Evolutionary conservation across 1,140 invertebrate species (phyloP), one percentile per base, ranked within the genome.

Genomic region (Samia ricini): DNA sequence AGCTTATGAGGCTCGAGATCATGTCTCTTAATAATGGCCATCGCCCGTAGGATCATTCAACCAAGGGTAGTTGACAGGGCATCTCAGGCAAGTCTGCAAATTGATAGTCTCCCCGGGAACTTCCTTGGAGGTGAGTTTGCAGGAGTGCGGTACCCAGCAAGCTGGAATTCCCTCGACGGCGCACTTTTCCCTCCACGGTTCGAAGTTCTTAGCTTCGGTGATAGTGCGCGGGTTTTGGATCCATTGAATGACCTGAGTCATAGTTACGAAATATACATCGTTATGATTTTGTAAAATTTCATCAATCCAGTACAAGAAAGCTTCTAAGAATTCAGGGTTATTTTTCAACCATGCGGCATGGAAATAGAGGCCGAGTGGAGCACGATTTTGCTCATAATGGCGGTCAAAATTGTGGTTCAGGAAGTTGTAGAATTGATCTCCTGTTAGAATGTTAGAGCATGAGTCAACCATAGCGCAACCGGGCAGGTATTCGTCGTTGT

Each of bases 391-490:
- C 71, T 97, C 94, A 90, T 98, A 99, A 89, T 99, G 98, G 36
- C 98, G 93, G 76, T 98, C 95, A 84, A 99, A 98, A 80, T 99
- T 99, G 91, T 98, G 97, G 75, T 97, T 97, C 4, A 99, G 92
- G 93, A 98, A 98, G 86, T 97, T 97, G 92, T 97, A 98, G 91
- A 98, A 98, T 81, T 98, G 97, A 76, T 98, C 97, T 19, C 97
- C 97, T 24, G 95, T 96, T 10, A 98, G 92, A 73, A 98, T 97
- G 87, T 98, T 98, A 61, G 96, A 97, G 91, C 98, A 99, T 21
- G 96, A 98, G 87, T 99, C 97, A 1, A 98, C 97, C 97, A 98
- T 98, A 69, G 97, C 97, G 77, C 98, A 99, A 50, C 97, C 97
- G 2, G 97, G 96, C 2, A 98, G 90, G 74, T 97, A 96, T 84